These are phyloP conservation scores for Hyalella azteca DNA, from an alignment of 2,888 invertebrate genomes.

Conservation along the genomic window DNA sequence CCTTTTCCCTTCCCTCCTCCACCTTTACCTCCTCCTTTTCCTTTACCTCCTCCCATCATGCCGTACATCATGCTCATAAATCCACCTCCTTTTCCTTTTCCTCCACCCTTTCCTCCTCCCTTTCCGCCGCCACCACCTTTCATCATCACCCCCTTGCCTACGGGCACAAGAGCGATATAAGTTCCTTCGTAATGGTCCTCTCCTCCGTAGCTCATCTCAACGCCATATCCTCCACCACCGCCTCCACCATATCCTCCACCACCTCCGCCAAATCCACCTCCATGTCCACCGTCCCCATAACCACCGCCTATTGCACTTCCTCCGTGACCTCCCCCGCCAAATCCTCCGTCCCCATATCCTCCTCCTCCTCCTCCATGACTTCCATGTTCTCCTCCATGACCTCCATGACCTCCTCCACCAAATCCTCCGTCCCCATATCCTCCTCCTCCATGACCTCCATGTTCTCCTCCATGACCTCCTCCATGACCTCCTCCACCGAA, in stretches of 20 bases:
- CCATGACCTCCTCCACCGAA: slow-evolving; percentile 29
- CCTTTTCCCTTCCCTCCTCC: slow-evolving; percentile 9
- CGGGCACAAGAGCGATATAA: slow-evolving; percentile 17
- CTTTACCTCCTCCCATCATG: slow-evolving; percentile 34
- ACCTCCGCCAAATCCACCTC: not conserved
- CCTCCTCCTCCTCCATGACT: not conserved
- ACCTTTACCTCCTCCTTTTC: slow-evolving; percentile 35
- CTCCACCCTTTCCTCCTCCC: slow-evolving; percentile 10
- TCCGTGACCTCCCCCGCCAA: not conserved
- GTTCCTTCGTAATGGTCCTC: slow-evolving; percentile 6
- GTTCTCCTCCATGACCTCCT: slow-evolving; percentile 1
- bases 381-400: slow-evolving; percentile 12
- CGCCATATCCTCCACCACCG: slow-evolving; percentile 20
- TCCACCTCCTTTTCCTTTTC: not conserved
- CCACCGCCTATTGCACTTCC: not conserved
- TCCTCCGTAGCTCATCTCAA: not conserved
- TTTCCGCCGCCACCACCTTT: slow-evolving; percentile 10
- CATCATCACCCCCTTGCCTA: slow-evolving; percentile 5
- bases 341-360: slow-evolving; percentile 13
- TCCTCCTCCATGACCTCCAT: slow-evolving; percentile 18
- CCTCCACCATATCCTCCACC: slow-evolving; percentile 19
- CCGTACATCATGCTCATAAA: slow-evolving; percentile 20
- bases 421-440: slow-evolving; percentile 33
- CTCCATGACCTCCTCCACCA: slow-evolving; percentile 25
- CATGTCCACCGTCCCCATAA: not conserved